These are phyloP conservation scores for Pardosa pseudoannulata DNA, from an alignment of 2,888 invertebrate species.

Conservation along the genomic window DNA sequence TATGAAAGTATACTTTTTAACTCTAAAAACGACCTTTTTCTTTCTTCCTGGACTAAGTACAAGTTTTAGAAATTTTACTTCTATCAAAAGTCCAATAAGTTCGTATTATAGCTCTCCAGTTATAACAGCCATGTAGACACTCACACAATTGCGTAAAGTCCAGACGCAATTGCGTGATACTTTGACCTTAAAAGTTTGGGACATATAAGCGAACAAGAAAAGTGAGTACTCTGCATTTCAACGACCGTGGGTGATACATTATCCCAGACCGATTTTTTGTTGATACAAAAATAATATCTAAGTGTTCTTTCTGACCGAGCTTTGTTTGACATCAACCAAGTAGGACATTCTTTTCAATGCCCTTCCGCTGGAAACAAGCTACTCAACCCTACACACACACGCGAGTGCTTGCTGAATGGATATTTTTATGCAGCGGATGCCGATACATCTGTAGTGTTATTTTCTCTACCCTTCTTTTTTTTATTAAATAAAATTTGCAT, in stretches of 20 bases:
- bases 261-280: background rate
- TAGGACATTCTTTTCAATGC: conserved; percentile 47
- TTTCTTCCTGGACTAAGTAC: too few species aligned
- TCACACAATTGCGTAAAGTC: background rate
- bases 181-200: background rate
- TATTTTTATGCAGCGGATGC: conserved; percentile 7
- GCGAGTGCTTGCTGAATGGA: conserved; percentile 31
- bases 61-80: too few species aligned
- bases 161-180: conserved; percentile 17
- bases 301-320: background rate
- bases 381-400: conserved; percentile 37
- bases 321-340: conserved; percentile 45
- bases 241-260: background rate
- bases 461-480: background rate
- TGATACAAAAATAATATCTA: background rate
- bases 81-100: too few species aligned
- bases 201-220: background rate
- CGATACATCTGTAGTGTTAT: background rate
- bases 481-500: too few species aligned
- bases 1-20: too few species aligned
- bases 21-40: too few species aligned
- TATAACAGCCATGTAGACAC: too few species aligned
- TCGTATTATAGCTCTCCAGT: too few species aligned
- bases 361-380: conserved; percentile 60
- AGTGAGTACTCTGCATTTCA: background rate